Base-by-base conservation (phyloP, 2,797 vertebrate species). In the Aldrovandia affinis region DNA sequence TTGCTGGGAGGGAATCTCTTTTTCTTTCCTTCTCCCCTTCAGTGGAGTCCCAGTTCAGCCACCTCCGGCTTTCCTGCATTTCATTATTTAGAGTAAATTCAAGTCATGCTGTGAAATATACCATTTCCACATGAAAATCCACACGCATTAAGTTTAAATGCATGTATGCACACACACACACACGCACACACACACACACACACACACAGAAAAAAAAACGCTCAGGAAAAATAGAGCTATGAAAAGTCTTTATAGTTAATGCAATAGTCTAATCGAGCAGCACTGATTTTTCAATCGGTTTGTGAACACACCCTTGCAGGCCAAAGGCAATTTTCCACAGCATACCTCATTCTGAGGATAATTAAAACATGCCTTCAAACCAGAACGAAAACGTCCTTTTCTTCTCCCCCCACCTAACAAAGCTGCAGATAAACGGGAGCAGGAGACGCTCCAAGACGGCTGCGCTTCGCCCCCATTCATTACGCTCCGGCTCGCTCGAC, bases 381-480 rank as follows among this genome's bases (percentile, higher is more conserved):
- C 70, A 75, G 70, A 75, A 25, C 12, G 20, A 44, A 75, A 75
- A 30, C 3, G 70, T 75, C 36, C 36, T 36, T 30, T n/a, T 63
- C 8, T 20, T 30, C 9, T 20, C 10, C n/a, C n/a, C 63, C 9
- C 63, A 22, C 25, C 59, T 54, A 39, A 70, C 70, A 25, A 9
- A 44, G 70, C 22, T 2, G 28, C 65, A 86, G 85, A 86, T 63
- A 84, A 85, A 83, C 81, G 30, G 44, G 68, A 85, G 63, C 83
- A 90, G 88, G 86, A 90, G 88, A 88, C 87, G 81, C 87, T 86
- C 81, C 78, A 75, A n/a, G 85, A 83, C 81, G 85, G 77, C 84
- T 63, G 42, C 80, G 83, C 88, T 88, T 89, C 86, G 87, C 88
- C 86, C 83, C 65, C 79, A 84, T 81, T 88, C 83, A 87, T 88